Evolutionary conservation across 2,113 vertebrate genomes (phyloP).

Genomic region (Alaudala cheleensis): DNA sequence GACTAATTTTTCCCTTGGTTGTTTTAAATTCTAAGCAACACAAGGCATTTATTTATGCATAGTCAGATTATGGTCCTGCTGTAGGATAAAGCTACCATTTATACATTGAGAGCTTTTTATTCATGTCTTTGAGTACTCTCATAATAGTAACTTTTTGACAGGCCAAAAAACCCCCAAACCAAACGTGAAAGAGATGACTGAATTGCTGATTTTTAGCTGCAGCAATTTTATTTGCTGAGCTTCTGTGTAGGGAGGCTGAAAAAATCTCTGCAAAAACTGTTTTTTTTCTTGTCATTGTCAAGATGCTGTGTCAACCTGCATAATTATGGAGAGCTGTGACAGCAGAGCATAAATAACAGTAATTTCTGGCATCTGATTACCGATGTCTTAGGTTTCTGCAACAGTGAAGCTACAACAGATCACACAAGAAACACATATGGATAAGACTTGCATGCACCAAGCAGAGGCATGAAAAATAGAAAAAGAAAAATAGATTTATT

Average conservation of each 20-base stretch:
- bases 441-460: fast-evolving
- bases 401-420: background rate
- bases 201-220: conserved; percentile 12
- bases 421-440: background rate
- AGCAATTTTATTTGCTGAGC: background rate
- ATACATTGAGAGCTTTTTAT: background rate
- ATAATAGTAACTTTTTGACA: background rate
- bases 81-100: background rate
- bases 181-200: background rate
- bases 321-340: conserved; percentile 40
- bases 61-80: background rate
- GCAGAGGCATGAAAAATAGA: background rate
- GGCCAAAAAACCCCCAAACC: background rate
- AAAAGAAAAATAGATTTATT: background rate
- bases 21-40: background rate
- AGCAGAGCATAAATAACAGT: conserved; percentile 16
- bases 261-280: background rate
- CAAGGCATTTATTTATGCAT: background rate
- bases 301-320: conserved; percentile 27
- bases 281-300: conserved; percentile 18
- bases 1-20: background rate
- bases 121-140: background rate
- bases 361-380: conserved; percentile 40
- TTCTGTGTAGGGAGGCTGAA: background rate
- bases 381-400: background rate